Evolutionary conservation across 2,888 invertebrate genomes (phyloP).

Genomic region (Micropterix aruncella): DNA sequence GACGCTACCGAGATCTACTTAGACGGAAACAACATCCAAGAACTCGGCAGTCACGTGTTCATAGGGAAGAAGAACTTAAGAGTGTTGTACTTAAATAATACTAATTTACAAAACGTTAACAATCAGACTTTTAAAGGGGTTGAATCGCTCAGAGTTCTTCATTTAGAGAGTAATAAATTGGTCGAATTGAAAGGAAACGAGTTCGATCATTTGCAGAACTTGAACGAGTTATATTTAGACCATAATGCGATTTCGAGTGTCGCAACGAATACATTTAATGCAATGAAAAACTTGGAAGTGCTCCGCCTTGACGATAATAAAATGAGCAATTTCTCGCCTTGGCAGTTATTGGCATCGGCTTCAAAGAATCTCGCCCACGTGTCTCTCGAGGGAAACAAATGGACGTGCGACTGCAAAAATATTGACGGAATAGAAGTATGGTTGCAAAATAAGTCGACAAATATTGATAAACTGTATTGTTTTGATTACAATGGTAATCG

Average conservation of each 20-base stretch:
- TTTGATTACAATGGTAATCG: slow-evolving; percentile 39
- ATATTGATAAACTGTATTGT: slow-evolving; percentile 56
- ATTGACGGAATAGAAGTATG: slow-evolving; percentile 55
- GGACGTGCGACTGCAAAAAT: slow-evolving; percentile 71
- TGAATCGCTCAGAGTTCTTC: slow-evolving; percentile 54
- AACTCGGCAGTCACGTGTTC: slow-evolving; percentile 71
- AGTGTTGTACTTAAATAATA: slow-evolving; percentile 63
- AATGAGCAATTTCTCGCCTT: slow-evolving; percentile 60
- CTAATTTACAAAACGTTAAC: slow-evolving; percentile 58
- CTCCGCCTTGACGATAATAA: slow-evolving; percentile 64
- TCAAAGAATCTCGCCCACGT: slow-evolving; percentile 47
- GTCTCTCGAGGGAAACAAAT: slow-evolving; percentile 62
- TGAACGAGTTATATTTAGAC: slow-evolving; percentile 66
- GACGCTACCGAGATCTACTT: slow-evolving; percentile 80
- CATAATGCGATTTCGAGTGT: slow-evolving; percentile 62
- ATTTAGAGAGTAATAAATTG: slow-evolving; percentile 64
- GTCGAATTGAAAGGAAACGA: slow-evolving; percentile 63
- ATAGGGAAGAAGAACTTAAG: slow-evolving; percentile 72
- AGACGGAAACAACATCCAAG: slow-evolving; percentile 67
- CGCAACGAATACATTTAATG: slow-evolving; percentile 63
- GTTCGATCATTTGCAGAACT: slow-evolving; percentile 59
- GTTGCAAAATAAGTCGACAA: slow-evolving; percentile 49
- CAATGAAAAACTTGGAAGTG: slow-evolving; percentile 57
- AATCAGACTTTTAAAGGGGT: slow-evolving; percentile 74
- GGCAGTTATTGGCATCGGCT: slow-evolving; percentile 52